These are phyloP conservation scores for Hofmannophila pseudospretella DNA, from an alignment of 2,888 invertebrate species.

Conservation along the genomic window DNA sequence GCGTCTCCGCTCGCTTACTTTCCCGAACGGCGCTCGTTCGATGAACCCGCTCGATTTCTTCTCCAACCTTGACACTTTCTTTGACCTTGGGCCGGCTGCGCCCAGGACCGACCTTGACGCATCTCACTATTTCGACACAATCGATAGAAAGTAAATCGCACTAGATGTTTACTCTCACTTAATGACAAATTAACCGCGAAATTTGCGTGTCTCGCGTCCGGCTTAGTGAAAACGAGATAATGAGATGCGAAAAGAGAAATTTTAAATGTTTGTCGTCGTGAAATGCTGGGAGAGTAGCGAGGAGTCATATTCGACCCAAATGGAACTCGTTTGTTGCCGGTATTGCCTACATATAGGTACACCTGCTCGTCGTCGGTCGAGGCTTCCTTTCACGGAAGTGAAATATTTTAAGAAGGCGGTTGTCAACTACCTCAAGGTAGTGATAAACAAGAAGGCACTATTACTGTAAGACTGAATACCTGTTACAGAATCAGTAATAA, in stretches of 20 bases:
- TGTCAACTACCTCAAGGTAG: too few relatives aligned
- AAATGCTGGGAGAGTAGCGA: constrained; percentile 69
- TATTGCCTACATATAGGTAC: constrained; percentile 32
- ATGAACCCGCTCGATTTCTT: constrained; percentile 72
- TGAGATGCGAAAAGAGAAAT: constrained; percentile 77
- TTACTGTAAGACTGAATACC: background rate
- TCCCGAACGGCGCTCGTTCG: constrained; percentile 60
- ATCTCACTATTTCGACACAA: constrained; percentile 33
- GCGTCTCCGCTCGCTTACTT: constrained; percentile 58
- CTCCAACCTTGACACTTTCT: constrained; percentile 76
- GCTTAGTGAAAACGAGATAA: constrained; percentile 71
- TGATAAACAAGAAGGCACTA: background rate
- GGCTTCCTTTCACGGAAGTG: constrained; percentile 38
- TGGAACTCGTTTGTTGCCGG: constrained; percentile 64
- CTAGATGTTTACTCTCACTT: constrained; percentile 66
- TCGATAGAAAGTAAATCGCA: constrained; percentile 63
- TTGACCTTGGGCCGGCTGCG: constrained; percentile 55
- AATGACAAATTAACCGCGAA: constrained; percentile 57
- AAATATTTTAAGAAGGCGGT: constrained; percentile 9
- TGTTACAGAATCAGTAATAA: background rate
- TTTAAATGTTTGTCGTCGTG: constrained; percentile 68
- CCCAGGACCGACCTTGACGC: constrained; percentile 59
- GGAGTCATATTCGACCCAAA: constrained; percentile 64
- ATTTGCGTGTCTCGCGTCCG: constrained; percentile 58
- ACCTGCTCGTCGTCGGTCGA: constrained; percentile 21